These are phyloP conservation scores for Echinarachnius parma DNA, from an alignment of 53 echinoderm and acorn worm species.

Conservation along the genomic window DNA sequence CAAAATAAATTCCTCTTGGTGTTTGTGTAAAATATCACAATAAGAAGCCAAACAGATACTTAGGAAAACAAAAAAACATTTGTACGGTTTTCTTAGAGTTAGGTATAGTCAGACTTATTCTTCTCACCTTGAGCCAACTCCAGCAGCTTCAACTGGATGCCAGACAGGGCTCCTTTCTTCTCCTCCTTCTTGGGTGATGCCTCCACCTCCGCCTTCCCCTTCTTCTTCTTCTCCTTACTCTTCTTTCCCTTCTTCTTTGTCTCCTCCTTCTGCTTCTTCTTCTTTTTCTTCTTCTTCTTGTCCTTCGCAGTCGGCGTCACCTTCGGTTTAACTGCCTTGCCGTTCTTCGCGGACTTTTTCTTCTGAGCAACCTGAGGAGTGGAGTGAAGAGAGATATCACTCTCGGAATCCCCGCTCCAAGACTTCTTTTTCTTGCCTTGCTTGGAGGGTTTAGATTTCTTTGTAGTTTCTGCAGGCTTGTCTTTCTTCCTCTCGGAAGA, in stretches of 20 bases:
- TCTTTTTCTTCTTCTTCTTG: conserved; percentile 57
- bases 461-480: neutral
- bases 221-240: conserved; percentile 52
- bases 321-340: conserved; percentile 58
- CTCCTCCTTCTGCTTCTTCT: conserved; percentile 39
- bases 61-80: neutral
- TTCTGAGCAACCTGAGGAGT: conserved; percentile 32
- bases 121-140: conserved; percentile 70
- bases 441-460: neutral
- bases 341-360: conserved; percentile 47
- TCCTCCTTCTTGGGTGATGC: conserved; percentile 43
- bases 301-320: conserved; percentile 47
- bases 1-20: too few relatives aligned
- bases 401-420: conserved; percentile 18
- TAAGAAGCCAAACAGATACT: too few relatives aligned
- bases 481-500: neutral
- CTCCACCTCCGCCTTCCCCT: conserved; percentile 44
- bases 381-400: conserved; percentile 24
- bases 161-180: conserved; percentile 49
- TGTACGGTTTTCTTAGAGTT: too few relatives aligned
- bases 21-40: too few relatives aligned
- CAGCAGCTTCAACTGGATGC: conserved; percentile 63
- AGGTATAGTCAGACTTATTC: too few relatives aligned
- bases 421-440: conserved; percentile 19
- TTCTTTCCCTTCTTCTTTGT: conserved; percentile 62